These are phyloP conservation scores for Rhagoletis zephyria DNA, from an alignment of 1,140 invertebrate species.

Conservation along the genomic window DNA sequence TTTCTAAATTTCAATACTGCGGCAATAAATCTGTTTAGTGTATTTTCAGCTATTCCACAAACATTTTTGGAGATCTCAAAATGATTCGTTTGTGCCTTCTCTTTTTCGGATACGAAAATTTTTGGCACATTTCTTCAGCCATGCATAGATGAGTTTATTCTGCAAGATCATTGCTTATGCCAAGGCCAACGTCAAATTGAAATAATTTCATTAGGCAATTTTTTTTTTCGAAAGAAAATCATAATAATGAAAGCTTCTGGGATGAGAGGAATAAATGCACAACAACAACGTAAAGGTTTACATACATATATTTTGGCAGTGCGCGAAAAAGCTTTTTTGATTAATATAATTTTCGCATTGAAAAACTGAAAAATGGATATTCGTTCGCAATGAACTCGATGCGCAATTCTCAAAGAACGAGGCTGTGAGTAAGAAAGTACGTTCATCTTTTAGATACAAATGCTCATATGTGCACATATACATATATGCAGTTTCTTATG, in stretches of 20 bases:
- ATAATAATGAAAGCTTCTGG: background rate
- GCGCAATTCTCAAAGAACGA: background rate
- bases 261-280: too few relatives aligned
- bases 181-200: background rate
- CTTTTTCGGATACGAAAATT: too few relatives aligned
- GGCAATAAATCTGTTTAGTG: too few relatives aligned
- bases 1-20: background rate
- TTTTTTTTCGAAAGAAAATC: background rate
- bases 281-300: too few relatives aligned
- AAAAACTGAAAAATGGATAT: background rate
- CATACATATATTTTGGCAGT: constrained; percentile 17
- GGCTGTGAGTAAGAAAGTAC: background rate
- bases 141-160: constrained; percentile 1
- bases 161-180: constrained; percentile 4
- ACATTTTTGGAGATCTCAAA: too few relatives aligned
- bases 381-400: background rate
- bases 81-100: too few relatives aligned
- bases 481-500: background rate
- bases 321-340: background rate
- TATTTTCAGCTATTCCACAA: too few relatives aligned
- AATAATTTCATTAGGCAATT: constrained; percentile 11
- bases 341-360: constrained; percentile 1
- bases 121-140: too few relatives aligned
- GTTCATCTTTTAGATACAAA: background rate
- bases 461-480: background rate